A percentile compares a stretch with the other conserved stretches of the same genome.
Evolutionary conservation across 1,140 invertebrate genomes (phyloP).

Genomic region (Drosophila suzukii): DNA sequence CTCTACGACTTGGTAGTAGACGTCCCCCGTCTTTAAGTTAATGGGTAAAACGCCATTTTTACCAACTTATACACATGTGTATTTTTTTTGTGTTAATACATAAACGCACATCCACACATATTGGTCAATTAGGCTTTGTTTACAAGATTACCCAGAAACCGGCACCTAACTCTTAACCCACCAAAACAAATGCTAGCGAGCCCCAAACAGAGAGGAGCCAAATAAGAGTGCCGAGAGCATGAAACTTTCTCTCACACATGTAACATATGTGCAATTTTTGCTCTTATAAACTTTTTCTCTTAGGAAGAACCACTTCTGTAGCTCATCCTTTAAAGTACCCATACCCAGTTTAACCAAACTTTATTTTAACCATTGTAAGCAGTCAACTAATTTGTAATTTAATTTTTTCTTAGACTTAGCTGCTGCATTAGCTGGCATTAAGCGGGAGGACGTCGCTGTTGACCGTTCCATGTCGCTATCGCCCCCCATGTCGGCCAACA

Average conservation of each 20-base stretch:
- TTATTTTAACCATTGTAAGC: not conserved
- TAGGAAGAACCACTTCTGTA: slow-evolving; percentile 9
- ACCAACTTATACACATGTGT: slow-evolving; percentile 1
- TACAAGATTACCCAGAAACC: slow-evolving; percentile 68
- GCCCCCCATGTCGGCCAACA: slow-evolving; percentile 80
- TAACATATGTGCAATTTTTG: slow-evolving; percentile 22
- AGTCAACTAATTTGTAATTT: slow-evolving; percentile 29
- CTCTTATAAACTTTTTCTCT: slow-evolving; percentile 39
- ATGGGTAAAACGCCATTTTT: slow-evolving; percentile 59
- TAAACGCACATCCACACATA: slow-evolving; percentile 10
- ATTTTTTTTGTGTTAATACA: not conserved
- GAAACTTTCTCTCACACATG: slow-evolving; percentile 40
- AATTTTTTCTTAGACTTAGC: slow-evolving; percentile 84
- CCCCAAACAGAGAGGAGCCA: slow-evolving; percentile 11
- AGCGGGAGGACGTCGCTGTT: slow-evolving; percentile 81
- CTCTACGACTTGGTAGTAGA: slow-evolving; percentile 11
- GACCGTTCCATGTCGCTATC: slow-evolving; percentile 82
- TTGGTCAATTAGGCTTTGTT: slow-evolving; percentile 68
- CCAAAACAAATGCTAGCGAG: slow-evolving; percentile 66
- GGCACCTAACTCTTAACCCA: slow-evolving; percentile 72
- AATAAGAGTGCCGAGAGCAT: slow-evolving; percentile 9
- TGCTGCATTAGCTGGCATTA: slow-evolving; percentile 82
- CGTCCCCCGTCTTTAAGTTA: slow-evolving; percentile 55
- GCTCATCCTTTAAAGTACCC: too few relatives aligned
- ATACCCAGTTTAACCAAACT: not conserved